These are phyloP conservation scores for Otocyon megalotis DNA, from an alignment of 2,113 vertebrate genomes.

Conservation along the genomic window DNA sequence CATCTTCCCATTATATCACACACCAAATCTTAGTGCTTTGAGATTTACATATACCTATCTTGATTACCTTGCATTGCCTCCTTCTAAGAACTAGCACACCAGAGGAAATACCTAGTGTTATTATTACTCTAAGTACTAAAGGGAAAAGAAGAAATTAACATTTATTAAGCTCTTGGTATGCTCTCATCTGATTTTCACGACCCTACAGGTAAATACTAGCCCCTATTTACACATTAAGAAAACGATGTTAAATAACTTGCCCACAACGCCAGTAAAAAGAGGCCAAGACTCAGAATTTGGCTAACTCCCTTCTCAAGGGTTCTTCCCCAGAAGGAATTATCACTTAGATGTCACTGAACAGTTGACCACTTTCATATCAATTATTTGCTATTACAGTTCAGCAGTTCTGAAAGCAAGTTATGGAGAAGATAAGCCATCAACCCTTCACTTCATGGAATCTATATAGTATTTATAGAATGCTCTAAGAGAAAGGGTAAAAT, in stretches of 20 bases:
- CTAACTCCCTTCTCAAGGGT: background rate
- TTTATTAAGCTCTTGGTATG: constrained; percentile 29
- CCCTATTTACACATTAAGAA: constrained; percentile 57
- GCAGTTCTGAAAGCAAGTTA: constrained; percentile 24
- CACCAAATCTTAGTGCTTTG: constrained; percentile 28
- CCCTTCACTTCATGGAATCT: background rate
- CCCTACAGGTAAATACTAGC: constrained; percentile 29
- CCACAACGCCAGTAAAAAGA: constrained; percentile 36
- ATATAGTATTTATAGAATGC: background rate
- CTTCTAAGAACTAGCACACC: constrained; percentile 17
- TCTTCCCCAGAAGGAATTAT: background rate
- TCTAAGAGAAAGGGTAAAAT: constrained; percentile 33
- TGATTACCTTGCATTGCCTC: background rate
- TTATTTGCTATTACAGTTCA: constrained; percentile 31
- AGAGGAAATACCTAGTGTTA: background rate
- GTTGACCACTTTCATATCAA: constrained; percentile 5
- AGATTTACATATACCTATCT: background rate
- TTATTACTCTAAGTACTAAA: constrained; percentile 30
- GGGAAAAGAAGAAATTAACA: constrained; percentile 43
- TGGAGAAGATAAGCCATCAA: background rate
- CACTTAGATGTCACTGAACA: background rate
- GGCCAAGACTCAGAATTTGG: constrained; percentile 9
- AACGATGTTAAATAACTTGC: constrained; percentile 47
- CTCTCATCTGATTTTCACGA: constrained; percentile 54
- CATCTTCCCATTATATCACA: constrained; percentile 37